These are phyloP conservation scores for Hemitrygon akajei DNA, from an alignment of 2,797 vertebrate species.

Conservation along the genomic window DNA sequence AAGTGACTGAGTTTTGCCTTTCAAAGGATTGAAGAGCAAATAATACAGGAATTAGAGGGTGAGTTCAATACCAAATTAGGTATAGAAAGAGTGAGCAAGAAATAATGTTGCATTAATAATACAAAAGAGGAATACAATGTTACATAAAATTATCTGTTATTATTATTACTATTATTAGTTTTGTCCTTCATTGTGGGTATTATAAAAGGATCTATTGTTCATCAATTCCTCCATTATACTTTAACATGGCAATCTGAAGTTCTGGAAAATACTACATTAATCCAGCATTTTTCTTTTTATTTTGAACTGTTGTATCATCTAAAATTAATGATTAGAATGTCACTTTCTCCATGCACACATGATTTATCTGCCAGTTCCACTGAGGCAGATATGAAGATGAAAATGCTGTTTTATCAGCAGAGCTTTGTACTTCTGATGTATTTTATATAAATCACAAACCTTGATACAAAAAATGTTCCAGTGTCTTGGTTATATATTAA, in stretches of 20 bases:
- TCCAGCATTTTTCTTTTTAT: background rate
- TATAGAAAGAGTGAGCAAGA: background rate
- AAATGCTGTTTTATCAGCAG: background rate
- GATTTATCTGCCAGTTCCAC: background rate
- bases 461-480: background rate
- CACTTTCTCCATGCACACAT: background rate
- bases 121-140: background rate
- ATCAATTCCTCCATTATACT: background rate
- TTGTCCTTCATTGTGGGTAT: background rate
- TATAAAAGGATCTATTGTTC: background rate
- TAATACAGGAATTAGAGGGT: too few relatives aligned
- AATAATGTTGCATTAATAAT: background rate
- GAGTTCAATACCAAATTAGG: background rate
- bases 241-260: too few relatives aligned
- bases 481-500: background rate
- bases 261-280: background rate
- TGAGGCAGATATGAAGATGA: background rate
- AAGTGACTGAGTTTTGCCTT: background rate
- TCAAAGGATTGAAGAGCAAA: too few relatives aligned
- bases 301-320: background rate
- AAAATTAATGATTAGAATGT: background rate
- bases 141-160: background rate
- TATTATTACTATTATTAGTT: too few relatives aligned
- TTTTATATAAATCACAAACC: background rate
- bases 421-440: background rate